Evolutionary conservation across 2,888 invertebrate genomes (phyloP), one percentile per base, ranked within the genome.

Genomic region (Ormyrus rosae): DNA sequence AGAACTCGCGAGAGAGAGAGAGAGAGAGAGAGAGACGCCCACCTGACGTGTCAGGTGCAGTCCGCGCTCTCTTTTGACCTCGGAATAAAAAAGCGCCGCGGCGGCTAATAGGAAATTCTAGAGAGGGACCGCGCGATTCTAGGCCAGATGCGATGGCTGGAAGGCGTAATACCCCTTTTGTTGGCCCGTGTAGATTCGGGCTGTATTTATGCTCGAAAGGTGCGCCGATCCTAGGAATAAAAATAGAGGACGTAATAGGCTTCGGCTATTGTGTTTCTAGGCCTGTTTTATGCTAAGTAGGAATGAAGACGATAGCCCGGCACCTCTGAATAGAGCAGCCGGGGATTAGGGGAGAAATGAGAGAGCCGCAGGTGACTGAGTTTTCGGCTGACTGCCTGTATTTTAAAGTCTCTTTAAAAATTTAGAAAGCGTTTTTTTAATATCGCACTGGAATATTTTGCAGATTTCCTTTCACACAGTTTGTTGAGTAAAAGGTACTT

Each of bases 21-120:
- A 19, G 2, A 2, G 46, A 55, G 11, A 56, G 13, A 19, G 19
- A 19, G 6, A 60, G 69, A 71, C 71, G 55, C 70, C 78, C 81
- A 81, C 70, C 81, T 81, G 78, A 78, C 81, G 71, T 68, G 80
- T 81, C 81, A 81, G 81, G 78, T 81, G 78, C 74, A 78, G 51
- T 19, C 7, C 60, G 19, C 53, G 73, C 10, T 34, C n/a, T 34
- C 51, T 50, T 13, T 19, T 46, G 60, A 11, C 34, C 55, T 13
- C 19, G 13, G 53, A 63, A 46, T 58, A 19, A 68, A 64, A 56
- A 69, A 74, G 5, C 50, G 71, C 45, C 3, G 34, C 50, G 70
- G 50, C 19, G 58, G 78, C 56, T 69, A 63, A 73, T 73, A 46
- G 69, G 69, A 74, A 74, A 74, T 61, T 51, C 58, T 19, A 13